These are phyloP conservation scores for Pelobates fuscus DNA, from an alignment of 2,113 vertebrate species.

Conservation along the genomic window DNA sequence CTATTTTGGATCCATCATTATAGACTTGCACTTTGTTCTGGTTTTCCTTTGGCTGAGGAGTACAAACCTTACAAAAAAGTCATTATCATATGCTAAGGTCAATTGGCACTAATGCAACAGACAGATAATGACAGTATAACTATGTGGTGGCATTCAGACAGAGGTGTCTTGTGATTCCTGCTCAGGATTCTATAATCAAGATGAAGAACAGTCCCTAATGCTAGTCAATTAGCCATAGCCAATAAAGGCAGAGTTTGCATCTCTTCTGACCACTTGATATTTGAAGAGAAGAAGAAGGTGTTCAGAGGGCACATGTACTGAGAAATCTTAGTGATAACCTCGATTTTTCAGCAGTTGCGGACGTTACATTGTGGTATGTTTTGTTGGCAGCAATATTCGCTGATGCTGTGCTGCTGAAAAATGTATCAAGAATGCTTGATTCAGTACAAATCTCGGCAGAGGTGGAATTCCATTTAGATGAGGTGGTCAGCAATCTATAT, in stretches of 20 bases:
- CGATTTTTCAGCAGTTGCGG: too few species aligned
- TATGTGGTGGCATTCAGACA: conserved; percentile 56
- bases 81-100: conserved; percentile 58
- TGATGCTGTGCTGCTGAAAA: too few species aligned
- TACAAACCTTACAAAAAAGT: conserved; percentile 52
- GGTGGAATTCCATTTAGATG: too few species aligned
- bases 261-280: conserved; percentile 13
- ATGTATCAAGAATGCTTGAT: too few species aligned
- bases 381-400: too few species aligned
- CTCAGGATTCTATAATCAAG: conserved; percentile 63
- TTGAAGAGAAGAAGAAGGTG: background rate
- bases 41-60: conserved; percentile 51
- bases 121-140: conserved; percentile 41
- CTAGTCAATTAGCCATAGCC: conserved; percentile 63
- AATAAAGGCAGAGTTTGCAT: conserved; percentile 61
- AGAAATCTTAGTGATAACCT: too few species aligned
- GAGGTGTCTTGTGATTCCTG: conserved; percentile 57
- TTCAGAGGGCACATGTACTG: too few species aligned
- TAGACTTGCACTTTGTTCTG: conserved; percentile 43
- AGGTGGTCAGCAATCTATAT: too few species aligned
- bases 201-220: conserved; percentile 59
- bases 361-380: too few species aligned
- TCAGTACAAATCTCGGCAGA: too few species aligned
- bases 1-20: conserved; percentile 47
- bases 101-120: conserved; percentile 59